phyloP scores from a whole-genome alignment of 30 jellyfish, hydroid and myxozoan genomes.

The Nemopilema nomurai region DNA sequence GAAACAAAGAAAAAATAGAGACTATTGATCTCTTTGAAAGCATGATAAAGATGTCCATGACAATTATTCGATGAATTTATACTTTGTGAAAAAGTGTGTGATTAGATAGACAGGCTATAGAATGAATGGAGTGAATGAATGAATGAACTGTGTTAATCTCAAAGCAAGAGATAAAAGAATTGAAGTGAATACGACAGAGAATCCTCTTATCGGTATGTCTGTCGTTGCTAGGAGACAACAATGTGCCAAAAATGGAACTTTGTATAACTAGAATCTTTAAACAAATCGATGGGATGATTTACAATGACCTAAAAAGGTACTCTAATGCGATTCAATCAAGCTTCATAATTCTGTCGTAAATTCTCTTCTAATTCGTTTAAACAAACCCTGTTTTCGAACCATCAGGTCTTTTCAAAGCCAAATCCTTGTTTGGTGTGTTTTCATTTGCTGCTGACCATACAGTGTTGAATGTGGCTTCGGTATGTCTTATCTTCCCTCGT shows the following conservation, averaged over 20 bases:
- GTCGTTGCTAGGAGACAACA: neutral
- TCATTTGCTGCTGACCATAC: neutral
- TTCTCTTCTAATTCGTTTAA: neutral
- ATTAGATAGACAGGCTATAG: neutral
- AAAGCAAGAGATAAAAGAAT: neutral
- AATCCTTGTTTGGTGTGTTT: conserved; percentile 8
- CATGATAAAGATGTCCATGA: no score
- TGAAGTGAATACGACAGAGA: neutral
- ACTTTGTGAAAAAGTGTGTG: neutral
- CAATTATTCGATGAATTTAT: no score
- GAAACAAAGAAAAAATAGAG: no score
- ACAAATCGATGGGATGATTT: neutral
- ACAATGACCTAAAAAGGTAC: neutral
- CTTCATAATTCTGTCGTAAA: conserved; percentile 17
- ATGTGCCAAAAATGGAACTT: neutral
- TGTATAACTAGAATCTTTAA: neutral
- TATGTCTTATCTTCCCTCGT: neutral
- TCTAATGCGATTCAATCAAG: neutral
- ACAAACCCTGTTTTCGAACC: neutral
- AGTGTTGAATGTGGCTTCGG: conserved; percentile 14
- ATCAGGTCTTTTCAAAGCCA: neutral
- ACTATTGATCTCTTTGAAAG: no score
- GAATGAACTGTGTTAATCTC: no score
- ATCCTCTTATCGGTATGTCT: neutral
- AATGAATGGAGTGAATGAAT: neutral